Conservation (phyloP, 2,888 invertebrate genomes). For the Eledone cirrhosa region DNA sequence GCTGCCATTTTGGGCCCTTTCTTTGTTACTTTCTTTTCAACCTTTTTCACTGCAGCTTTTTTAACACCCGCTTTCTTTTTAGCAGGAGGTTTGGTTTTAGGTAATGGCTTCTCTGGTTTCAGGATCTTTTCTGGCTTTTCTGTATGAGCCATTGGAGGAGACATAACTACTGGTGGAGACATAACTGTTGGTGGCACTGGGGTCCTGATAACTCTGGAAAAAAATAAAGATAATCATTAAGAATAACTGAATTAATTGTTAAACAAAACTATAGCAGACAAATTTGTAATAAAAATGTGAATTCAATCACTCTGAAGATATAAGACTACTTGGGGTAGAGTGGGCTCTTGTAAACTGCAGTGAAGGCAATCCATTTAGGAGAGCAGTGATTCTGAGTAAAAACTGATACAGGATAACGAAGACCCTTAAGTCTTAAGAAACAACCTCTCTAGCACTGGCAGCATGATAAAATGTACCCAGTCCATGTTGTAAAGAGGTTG, state of each 20-base stretch:
- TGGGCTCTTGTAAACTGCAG: too few species aligned
- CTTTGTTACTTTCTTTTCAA: not conserved
- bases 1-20: not conserved
- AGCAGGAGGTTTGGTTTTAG: not conserved
- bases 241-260: not conserved
- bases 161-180: conserved; percentile 4
- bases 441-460: too few species aligned
- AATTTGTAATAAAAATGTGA: too few species aligned
- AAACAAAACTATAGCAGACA: too few species aligned
- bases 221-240: not conserved
- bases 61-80: conserved; percentile 9
- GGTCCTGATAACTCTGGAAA: conserved; percentile 22
- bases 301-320: too few species aligned
- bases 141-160: not conserved
- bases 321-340: too few species aligned
- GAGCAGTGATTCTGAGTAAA: too few species aligned
- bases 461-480: too few species aligned
- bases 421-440: too few species aligned
- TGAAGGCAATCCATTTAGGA: too few species aligned
- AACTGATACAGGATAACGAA: too few species aligned
- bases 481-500: too few species aligned
- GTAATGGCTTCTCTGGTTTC: not conserved
- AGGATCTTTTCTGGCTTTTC: not conserved
- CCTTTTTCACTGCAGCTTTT: not conserved
- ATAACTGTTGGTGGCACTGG: conserved; percentile 18